Evolutionary conservation across 2,113 vertebrate genomes (phyloP), one percentile per base, ranked within the genome.

Genomic region (Urocynchramus pylzowi): DNA sequence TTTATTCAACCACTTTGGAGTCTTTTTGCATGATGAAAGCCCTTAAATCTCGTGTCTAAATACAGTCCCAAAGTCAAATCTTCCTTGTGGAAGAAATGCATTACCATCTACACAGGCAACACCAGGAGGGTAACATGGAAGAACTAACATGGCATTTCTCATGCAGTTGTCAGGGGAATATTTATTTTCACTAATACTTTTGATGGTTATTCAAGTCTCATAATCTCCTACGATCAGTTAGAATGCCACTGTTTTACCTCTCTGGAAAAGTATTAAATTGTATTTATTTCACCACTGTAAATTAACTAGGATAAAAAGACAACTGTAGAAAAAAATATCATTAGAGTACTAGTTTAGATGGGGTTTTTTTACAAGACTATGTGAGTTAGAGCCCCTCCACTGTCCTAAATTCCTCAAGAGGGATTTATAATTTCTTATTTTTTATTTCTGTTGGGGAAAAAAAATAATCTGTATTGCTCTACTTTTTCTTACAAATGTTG

Each of bases 31-130:
- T 20, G 12, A 61, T 52, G 44, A 44, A 60, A 83, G 12, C 31
- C 44, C 57, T 83, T 76, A 52, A 76, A 85, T 50, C 39, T 78
- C 16, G 41, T 69, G 6, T 70, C 59, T 4, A 5, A 63, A 70
- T 47, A n/a, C 0, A 59, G 14, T 45, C 23, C 23, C 41, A 86
- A 64, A 54, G 54, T 77, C 24, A 60, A 37, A 69, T 37, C 13
- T 61, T 90, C 45, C 37, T 31, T 0, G 0, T n/a, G n/a, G 37
- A 78, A 80, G 83, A 68, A 73, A 83, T 35, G 4, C 14, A 35
- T 57, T 50, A 16, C 18, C 35, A 18, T 9, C 11, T 9, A 11
- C 10, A 42, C 27, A 21, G 3, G 12, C 0, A 1, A 65, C 16
- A 71, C 16, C 39, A 85, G 45, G 41, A 81, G 68, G 44, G 23